Evolutionary conservation across 2,113 vertebrate genomes (phyloP).

Genomic region (Xerus inauris): DNA sequence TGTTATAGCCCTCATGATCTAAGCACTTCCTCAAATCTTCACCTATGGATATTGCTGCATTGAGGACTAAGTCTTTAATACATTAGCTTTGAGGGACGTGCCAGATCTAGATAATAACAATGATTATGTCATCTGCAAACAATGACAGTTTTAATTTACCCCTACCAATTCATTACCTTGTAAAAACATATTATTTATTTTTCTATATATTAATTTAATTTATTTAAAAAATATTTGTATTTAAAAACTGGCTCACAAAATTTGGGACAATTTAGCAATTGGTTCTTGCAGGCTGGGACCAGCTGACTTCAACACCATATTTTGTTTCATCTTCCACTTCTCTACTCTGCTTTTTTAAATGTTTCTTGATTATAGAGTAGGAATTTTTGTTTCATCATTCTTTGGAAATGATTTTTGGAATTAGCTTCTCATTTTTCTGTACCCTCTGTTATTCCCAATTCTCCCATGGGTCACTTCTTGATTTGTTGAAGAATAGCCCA

Average conservation of each 20-base stretch:
- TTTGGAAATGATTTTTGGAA: neutral
- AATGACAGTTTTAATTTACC: neutral
- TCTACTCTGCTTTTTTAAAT: neutral
- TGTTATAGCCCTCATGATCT: no score
- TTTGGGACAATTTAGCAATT: neutral
- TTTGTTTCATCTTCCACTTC: neutral
- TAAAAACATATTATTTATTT: conserved; percentile 4
- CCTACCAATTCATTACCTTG: neutral
- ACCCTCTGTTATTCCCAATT: neutral
- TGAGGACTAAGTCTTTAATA: no score
- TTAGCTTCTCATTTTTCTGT: neutral
- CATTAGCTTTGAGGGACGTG: no score
- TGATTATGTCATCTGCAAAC: neutral
- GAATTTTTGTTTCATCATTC: neutral
- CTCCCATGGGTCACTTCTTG: neutral
- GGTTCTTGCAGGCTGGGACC: neutral
- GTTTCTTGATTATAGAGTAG: neutral
- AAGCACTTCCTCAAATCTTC: no score
- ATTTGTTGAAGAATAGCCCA: neutral
- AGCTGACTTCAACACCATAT: neutral
- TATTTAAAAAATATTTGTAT: neutral
- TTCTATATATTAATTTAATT: neutral
- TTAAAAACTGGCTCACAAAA: neutral
- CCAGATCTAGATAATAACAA: no score
- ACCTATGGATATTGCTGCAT: no score